phyloP scores from a whole-genome alignment of 64 coral and sea anemone species.

The Stichodactyla helianthus region DNA sequence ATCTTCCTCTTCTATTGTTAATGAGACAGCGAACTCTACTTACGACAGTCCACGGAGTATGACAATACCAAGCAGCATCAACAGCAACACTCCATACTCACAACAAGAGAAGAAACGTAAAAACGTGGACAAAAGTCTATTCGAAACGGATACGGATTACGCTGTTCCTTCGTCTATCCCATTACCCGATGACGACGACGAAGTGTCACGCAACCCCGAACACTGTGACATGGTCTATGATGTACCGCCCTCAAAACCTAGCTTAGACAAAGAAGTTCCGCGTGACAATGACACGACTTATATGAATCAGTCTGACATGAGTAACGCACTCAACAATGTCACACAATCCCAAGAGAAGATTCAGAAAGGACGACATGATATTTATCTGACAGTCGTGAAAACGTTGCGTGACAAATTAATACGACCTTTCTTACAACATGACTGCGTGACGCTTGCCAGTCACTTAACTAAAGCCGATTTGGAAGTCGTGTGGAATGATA shows the following conservation, averaged over 20 bases:
- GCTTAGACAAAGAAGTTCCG: background rate
- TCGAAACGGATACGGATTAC: slow-evolving; percentile 53
- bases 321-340: slow-evolving; percentile 4
- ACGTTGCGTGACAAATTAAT: slow-evolving; percentile 58
- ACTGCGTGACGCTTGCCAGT: slow-evolving; percentile 55
- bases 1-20: background rate
- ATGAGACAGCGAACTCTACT: background rate
- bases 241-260: slow-evolving; percentile 14
- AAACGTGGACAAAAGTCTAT: background rate
- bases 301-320: background rate
- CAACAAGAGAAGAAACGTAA: slow-evolving; percentile 18
- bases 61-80: background rate
- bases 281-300: background rate
- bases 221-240: slow-evolving; percentile 24
- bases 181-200: background rate
- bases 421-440: slow-evolving; percentile 45
- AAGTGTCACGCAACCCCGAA: background rate
- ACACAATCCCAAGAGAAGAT: slow-evolving; percentile 2
- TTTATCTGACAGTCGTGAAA: slow-evolving; percentile 73
- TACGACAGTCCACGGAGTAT: slow-evolving; percentile 17
- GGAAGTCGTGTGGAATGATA: slow-evolving; percentile 45
- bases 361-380: slow-evolving; percentile 5
- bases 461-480: slow-evolving; percentile 73
- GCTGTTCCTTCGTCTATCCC: slow-evolving; percentile 50
- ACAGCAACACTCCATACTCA: background rate